A percentile compares a stretch with the other conserved stretches of the same genome.
Conservation (phyloP, 2,888 invertebrate genomes). For the Noctua janthe region DNA sequence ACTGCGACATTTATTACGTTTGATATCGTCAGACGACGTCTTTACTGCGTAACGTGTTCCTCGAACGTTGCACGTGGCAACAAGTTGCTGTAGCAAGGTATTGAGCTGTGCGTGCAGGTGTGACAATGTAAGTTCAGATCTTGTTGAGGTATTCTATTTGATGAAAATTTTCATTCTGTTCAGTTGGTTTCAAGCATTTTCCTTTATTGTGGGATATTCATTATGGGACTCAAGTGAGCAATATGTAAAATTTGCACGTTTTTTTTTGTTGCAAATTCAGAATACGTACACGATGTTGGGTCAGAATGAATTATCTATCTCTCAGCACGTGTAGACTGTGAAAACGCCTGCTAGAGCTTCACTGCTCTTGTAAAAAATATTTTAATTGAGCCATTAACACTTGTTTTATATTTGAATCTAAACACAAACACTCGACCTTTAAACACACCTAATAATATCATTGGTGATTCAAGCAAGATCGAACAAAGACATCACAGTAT, state of each 20-base stretch:
- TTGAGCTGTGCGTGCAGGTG: constrained; percentile 40
- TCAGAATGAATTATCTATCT: background rate
- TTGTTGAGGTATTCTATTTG: background rate
- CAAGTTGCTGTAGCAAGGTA: constrained; percentile 68
- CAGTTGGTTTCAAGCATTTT: background rate
- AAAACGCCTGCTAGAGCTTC: background rate
- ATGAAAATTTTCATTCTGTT: background rate
- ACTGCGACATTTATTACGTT: constrained; percentile 82
- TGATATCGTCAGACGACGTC: constrained; percentile 74
- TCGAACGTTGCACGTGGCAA: constrained; percentile 66
- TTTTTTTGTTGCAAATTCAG: background rate
- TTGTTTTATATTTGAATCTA: background rate
- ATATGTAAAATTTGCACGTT: no score
- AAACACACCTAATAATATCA: constrained; percentile 59
- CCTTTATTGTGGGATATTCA: background rate
- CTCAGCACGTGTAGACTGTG: no score
- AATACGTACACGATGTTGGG: background rate
- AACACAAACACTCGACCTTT: constrained; percentile 34
- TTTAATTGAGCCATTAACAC: background rate
- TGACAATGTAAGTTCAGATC: constrained; percentile 5
- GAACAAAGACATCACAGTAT: constrained; percentile 72
- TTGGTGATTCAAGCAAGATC: constrained; percentile 69
- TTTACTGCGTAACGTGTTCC: constrained; percentile 63
- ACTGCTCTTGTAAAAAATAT: background rate
- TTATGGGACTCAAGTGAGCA: background rate